Evolutionary conservation across 2,888 invertebrate species (phyloP), one percentile per base, ranked within the genome.

Genomic region (Myopa testacea): DNA sequence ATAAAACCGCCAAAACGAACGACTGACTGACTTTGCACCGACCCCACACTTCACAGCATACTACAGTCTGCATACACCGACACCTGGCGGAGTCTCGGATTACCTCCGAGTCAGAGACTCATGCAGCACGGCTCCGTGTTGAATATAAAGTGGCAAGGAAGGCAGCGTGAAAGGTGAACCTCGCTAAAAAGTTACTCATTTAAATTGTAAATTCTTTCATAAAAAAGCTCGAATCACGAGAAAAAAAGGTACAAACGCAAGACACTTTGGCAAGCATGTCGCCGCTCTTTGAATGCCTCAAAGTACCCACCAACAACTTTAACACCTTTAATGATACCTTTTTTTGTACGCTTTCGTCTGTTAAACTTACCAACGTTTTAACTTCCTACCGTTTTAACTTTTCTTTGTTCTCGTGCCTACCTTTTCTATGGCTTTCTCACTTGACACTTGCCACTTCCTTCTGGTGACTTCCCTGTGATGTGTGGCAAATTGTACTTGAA

Each of bases 81-180:
- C 82, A 83, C 82, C 82, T 83, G 80, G 82, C 82, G 81, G 81
- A 80, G 81, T 81, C 81, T 81, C 80, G 79, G 82, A 83, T 82
- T 82, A 80, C 79, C 79, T 78, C 80, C 81, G 26, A 26, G 80
- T 81, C 81, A 81, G 82, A 82, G 81, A 81, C 45, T 45, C 45
- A 1, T 45, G 45, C 45, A 45, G 45, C 79, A 77, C 76, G 50
- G 69, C 50, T 19, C 45, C 14, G 14, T 52, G 26, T 19, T 10
- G 40, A 67, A 58, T 19, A 19, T n/a, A 40, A n/a, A 26, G 75
- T 26, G 34, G 55, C 16, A 60, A 16, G 34, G 16, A 74, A 71
- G 6, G 12, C n/a, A 37, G 55, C 40, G 45, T 8, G n/a, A 55
- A 62, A 34, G 12, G 10, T 40, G 68, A 65, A 63, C 50, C 68